Conservation (phyloP, 2,888 invertebrate species). For the Augiades crinisus region DNA sequence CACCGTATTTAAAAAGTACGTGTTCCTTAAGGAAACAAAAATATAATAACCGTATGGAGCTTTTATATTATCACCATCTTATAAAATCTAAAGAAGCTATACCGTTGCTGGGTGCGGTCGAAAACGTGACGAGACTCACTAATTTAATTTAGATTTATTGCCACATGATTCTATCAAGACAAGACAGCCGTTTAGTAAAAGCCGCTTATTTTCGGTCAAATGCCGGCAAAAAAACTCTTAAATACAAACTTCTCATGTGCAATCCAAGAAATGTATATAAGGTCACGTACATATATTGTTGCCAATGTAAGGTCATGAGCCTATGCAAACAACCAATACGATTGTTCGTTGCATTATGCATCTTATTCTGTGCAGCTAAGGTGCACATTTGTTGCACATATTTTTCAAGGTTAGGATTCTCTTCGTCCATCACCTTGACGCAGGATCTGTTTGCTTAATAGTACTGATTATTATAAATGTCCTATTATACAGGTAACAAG, state of each 20-base stretch:
- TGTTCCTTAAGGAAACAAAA: too few species aligned
- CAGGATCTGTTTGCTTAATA: slow-evolving; percentile 10
- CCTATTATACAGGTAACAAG: not conserved
- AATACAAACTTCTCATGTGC: not conserved
- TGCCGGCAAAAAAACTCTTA: slow-evolving; percentile 15
- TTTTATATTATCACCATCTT: too few species aligned
- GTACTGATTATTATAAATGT: not conserved
- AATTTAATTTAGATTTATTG: too few species aligned
- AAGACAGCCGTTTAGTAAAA: too few species aligned
- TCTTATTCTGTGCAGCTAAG: not conserved
- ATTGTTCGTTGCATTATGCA: not conserved
- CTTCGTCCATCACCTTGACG: slow-evolving; percentile 10
- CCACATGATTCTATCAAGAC: too few species aligned
- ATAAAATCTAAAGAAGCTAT: too few species aligned
- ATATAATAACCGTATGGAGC: too few species aligned
- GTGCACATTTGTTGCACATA: not conserved
- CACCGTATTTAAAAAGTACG: too few species aligned
- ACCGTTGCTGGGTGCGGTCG: too few species aligned
- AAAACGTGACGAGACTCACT: too few species aligned
- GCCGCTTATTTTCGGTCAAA: too few species aligned
- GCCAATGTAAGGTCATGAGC: slow-evolving; percentile 15
- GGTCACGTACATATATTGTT: slow-evolving; percentile 20
- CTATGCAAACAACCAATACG: slow-evolving; percentile 7
- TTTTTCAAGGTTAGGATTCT: slow-evolving; percentile 1
- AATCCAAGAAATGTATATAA: slow-evolving; percentile 19